These are phyloP conservation scores for Phylloscopus trochiloides DNA, from an alignment of 2,113 vertebrate species.

Conservation along the genomic window DNA sequence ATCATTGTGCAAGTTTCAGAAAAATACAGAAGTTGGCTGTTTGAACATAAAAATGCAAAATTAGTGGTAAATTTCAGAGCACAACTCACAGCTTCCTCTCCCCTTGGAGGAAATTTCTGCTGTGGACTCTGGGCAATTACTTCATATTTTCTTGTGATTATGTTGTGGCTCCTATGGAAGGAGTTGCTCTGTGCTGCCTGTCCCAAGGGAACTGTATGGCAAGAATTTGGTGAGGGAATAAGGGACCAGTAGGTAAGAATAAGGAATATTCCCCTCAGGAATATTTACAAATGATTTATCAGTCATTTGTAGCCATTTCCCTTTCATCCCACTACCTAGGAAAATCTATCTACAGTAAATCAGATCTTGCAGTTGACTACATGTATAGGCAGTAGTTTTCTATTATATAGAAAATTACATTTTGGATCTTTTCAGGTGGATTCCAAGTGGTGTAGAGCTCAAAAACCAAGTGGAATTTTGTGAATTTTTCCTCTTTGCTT, in stretches of 20 bases:
- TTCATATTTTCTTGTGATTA: neutral
- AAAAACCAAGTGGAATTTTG: neutral
- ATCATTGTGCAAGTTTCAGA: neutral
- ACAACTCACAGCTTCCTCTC: neutral
- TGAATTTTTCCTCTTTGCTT: neutral
- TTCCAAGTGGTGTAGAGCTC: neutral
- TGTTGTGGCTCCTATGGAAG: neutral
- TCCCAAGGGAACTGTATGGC: neutral
- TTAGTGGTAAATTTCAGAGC: neutral
- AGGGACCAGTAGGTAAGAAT: neutral
- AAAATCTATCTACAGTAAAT: neutral
- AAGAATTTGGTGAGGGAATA: neutral
- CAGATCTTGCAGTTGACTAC: neutral
- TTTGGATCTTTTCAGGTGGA: neutral
- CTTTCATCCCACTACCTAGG: neutral
- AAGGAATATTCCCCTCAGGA: neutral
- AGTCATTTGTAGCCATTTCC: neutral
- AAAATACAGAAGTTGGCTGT: neutral
- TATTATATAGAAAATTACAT: neutral
- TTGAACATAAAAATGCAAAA: neutral
- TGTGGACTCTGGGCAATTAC: neutral
- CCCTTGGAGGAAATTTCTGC: neutral
- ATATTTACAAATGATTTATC: neutral
- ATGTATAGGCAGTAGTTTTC: neutral
- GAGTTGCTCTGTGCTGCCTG: neutral